These are phyloP conservation scores for Trichoplax adhaerens DNA, from an alignment of 37 sponge, comb jelly and placozoan genomes.

Conservation along the genomic window DNA sequence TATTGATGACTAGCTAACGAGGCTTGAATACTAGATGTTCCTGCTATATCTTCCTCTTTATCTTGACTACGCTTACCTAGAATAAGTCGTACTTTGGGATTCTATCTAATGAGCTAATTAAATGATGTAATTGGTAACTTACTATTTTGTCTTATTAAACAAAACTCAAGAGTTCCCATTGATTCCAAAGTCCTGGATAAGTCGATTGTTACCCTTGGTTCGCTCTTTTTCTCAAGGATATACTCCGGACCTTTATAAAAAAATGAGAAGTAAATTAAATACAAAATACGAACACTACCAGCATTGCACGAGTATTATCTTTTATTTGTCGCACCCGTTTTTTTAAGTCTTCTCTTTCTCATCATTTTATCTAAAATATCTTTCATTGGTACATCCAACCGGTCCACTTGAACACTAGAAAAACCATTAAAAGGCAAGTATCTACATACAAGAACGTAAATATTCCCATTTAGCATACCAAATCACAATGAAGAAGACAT, in stretches of 20 bases:
- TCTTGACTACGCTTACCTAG: too few species aligned
- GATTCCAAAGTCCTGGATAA: conserved; percentile 27
- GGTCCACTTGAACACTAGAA: conserved; percentile 39
- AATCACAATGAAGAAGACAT: background rate
- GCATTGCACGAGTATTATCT: background rate
- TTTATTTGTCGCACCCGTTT: too few species aligned
- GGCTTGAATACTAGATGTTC: conserved; percentile 14
- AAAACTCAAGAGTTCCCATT: conserved; percentile 32
- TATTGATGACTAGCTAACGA: conserved; percentile 50
- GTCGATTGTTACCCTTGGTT: conserved; percentile 29
- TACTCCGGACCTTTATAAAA: conserved; percentile 14
- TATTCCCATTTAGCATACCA: background rate
- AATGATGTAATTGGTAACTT: too few species aligned
- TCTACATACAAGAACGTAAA: conserved; percentile 9
- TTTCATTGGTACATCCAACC: conserved; percentile 24
- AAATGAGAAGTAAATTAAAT: background rate
- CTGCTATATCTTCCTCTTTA: too few species aligned
- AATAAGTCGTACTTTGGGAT: too few species aligned
- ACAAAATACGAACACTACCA: too few species aligned
- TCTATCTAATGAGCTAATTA: too few species aligned
- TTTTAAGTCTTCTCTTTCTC: conserved; percentile 37
- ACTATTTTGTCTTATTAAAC: conserved; percentile 16
- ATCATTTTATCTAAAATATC: conserved; percentile 36
- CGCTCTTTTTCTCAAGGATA: conserved; percentile 36
- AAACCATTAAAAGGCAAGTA: conserved; percentile 47